A percentile compares a stretch with the other conserved stretches of the same genome.
These are phyloP conservation scores for Urophycis tenuis DNA, from an alignment of 2,797 vertebrate genomes.

Conservation along the genomic window DNA sequence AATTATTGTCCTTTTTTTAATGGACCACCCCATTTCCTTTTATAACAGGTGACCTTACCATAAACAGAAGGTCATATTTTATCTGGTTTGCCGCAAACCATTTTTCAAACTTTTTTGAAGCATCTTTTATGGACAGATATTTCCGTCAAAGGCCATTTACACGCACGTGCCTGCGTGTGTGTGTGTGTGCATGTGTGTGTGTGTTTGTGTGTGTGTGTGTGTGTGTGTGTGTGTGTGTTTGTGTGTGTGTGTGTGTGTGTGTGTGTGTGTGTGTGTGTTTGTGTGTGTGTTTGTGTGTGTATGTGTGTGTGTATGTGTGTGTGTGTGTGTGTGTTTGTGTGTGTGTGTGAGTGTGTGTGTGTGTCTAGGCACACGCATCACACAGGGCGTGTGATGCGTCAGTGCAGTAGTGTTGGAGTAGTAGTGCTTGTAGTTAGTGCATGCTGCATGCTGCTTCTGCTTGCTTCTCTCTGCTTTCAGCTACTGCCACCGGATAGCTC, in stretches of 20 bases:
- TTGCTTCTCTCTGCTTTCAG: no score
- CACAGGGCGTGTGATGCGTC: no score
- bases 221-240: background rate
- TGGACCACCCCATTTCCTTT: background rate
- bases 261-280: background rate
- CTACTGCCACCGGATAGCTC: no score
- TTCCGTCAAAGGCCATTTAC: conserved; percentile 11
- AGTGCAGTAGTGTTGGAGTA: no score
- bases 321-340: no score
- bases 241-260: conserved; percentile 1
- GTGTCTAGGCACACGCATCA: no score
- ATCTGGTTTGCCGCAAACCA: background rate
- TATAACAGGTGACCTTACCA: background rate
- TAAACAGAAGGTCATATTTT: background rate
- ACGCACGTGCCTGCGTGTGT: no score
- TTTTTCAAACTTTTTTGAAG: no score
- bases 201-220: background rate
- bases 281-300: background rate
- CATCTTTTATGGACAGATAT: conserved; percentile 5
- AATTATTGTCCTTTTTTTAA: background rate
- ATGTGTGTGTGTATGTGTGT: conserved; percentile 1
- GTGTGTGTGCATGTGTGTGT: background rate
- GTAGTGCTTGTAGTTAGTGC: no score
- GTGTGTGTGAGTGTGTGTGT: conserved; percentile 1
- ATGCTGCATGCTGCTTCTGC: no score